These are phyloP conservation scores for Eubasilissa regina DNA, from an alignment of 1,140 invertebrate species.

Conservation along the genomic window DNA sequence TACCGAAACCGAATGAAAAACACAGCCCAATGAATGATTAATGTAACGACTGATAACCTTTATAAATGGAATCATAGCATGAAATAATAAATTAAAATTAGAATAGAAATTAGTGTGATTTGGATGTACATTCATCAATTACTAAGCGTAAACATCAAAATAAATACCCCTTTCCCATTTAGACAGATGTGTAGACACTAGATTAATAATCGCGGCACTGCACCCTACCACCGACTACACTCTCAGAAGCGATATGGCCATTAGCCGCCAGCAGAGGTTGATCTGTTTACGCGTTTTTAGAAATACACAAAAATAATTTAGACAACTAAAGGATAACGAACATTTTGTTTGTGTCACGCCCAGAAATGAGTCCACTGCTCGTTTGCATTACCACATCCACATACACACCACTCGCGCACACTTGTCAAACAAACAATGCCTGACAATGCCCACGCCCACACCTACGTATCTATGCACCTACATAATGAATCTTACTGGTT, in stretches of 20 bases:
- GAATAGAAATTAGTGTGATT: too few relatives aligned
- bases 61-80: too few relatives aligned
- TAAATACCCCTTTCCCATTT: constrained; percentile 44
- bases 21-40: not conserved
- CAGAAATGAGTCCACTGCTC: constrained; percentile 50
- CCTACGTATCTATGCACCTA: not conserved
- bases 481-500: not conserved
- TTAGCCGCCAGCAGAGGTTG: too few relatives aligned
- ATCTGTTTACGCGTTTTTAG: not conserved
- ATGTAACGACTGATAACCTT: too few relatives aligned
- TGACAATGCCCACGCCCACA: constrained; percentile 9
- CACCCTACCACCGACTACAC: not conserved
- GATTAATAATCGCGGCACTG: constrained; percentile 16
- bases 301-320: constrained; percentile 24
- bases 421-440: constrained; percentile 30
- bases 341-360: constrained; percentile 52
- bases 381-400: constrained; percentile 41
- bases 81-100: too few relatives aligned
- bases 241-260: too few relatives aligned
- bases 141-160: constrained; percentile 27
- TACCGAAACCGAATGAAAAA: constrained; percentile 3
- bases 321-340: constrained; percentile 40
- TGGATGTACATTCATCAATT: too few relatives aligned
- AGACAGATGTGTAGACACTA: constrained; percentile 8
- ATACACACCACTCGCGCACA: not conserved